Percentiles rank a stretch among this genome's conserved stretches.
Conservation (phyloP, 2,888 invertebrate species). For the Parnassius mnemosyne region DNA sequence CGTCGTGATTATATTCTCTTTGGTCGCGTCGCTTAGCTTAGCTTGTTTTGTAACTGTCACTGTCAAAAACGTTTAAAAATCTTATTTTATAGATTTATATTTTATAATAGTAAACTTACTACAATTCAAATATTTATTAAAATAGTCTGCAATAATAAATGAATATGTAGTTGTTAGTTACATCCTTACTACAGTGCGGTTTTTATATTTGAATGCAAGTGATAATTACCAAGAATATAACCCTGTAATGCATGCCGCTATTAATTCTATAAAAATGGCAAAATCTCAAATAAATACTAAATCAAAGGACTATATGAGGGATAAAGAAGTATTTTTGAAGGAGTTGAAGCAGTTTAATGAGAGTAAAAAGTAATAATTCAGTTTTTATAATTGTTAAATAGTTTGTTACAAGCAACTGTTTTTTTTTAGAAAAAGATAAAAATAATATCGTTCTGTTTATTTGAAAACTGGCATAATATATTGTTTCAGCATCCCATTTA, state of each 20-base stretch:
- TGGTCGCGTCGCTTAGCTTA: slow-evolving; percentile 19
- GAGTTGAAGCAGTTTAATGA: slow-evolving; percentile 95
- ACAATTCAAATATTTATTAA: neutral
- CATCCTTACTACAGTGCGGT: neutral
- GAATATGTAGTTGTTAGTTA: neutral
- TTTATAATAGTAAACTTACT: slow-evolving; percentile 7
- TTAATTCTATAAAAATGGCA: slow-evolving; percentile 56
- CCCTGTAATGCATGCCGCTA: slow-evolving; percentile 25
- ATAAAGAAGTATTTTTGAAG: slow-evolving; percentile 89
- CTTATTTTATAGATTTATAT: slow-evolving; percentile 17
- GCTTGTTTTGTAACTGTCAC: slow-evolving; percentile 30
- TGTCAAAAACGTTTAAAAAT: slow-evolving; percentile 32
- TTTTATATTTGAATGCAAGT: slow-evolving; percentile 2
- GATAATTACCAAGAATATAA: slow-evolving; percentile 4
- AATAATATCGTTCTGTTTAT: slow-evolving; percentile 2
- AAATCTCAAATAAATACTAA: slow-evolving; percentile 75
- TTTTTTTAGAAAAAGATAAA: slow-evolving; percentile 1
- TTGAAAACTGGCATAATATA: slow-evolving; percentile 36
- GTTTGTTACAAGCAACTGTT: neutral
- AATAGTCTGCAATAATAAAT: slow-evolving; percentile 2
- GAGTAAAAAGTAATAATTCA: slow-evolving; percentile 89
- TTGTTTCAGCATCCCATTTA: slow-evolving; percentile 81
- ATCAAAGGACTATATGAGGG: slow-evolving; percentile 86
- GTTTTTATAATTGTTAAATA: slow-evolving; percentile 12
- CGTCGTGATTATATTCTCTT: slow-evolving; percentile 12